phyloP scores from a whole-genome alignment of 2,888 invertebrate species.

The Agrypnus murinus region DNA sequence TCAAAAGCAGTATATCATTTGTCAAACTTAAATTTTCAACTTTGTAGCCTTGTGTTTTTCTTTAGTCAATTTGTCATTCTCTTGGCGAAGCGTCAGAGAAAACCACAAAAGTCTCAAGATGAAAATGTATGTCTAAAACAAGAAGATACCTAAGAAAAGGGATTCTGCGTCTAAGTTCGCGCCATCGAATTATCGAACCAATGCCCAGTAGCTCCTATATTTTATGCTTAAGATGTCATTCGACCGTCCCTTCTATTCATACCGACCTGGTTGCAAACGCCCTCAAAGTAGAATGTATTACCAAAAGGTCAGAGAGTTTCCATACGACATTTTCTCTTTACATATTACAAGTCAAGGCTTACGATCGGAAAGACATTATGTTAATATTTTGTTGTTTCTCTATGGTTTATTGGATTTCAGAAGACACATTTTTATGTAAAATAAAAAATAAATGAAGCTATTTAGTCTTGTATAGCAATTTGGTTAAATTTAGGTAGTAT shows the following conservation, averaged over 20 bases:
- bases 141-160: slow-evolving; percentile 35
- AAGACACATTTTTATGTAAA: slow-evolving; percentile 23
- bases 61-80: slow-evolving; percentile 20
- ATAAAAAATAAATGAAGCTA: not conserved
- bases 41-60: slow-evolving; percentile 5
- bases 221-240: slow-evolving; percentile 51
- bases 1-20: not conserved
- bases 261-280: slow-evolving; percentile 46
- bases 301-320: slow-evolving; percentile 44
- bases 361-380: slow-evolving; percentile 10
- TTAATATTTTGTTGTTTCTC: slow-evolving; percentile 24
- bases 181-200: slow-evolving; percentile 48
- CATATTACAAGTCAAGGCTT: slow-evolving; percentile 28
- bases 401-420: slow-evolving; percentile 8
- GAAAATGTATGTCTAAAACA: slow-evolving; percentile 36
- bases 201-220: slow-evolving; percentile 44
- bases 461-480: no score
- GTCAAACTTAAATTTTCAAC: slow-evolving; percentile 3
- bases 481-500: no score
- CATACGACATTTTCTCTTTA: slow-evolving; percentile 43
- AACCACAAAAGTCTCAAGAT: slow-evolving; percentile 11
- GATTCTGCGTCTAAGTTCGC: slow-evolving; percentile 41
- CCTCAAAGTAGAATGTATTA: slow-evolving; percentile 48
- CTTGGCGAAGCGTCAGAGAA: slow-evolving; percentile 12
- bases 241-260: slow-evolving; percentile 51